phyloP scores from a whole-genome alignment of 1,140 invertebrate species.

The Drosophila lowei region DNA sequence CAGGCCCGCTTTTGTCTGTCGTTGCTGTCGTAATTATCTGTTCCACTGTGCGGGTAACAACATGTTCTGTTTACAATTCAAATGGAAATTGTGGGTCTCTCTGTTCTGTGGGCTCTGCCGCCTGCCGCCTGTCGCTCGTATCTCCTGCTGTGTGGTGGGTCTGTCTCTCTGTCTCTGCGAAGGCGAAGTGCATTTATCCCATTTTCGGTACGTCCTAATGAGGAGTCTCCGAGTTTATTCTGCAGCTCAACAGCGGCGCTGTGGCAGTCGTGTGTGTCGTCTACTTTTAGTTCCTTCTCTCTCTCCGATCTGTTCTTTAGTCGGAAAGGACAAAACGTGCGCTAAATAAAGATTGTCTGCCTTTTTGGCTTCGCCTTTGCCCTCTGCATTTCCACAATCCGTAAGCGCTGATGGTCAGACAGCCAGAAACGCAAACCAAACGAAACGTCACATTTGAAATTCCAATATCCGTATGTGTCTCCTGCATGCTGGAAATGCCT shows the following conservation, averaged over 20 bases:
- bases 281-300: constrained; percentile 21
- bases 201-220: constrained; percentile 55
- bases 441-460: constrained; percentile 50
- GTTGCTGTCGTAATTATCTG: constrained; percentile 28
- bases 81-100: constrained; percentile 59
- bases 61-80: constrained; percentile 75
- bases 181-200: constrained; percentile 72
- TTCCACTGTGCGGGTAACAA: constrained; percentile 66
- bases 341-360: constrained; percentile 54
- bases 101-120: constrained; percentile 41
- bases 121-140: constrained; percentile 1
- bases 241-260: neutral
- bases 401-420: constrained; percentile 12
- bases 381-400: neutral
- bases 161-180: constrained; percentile 48
- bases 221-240: constrained; percentile 20
- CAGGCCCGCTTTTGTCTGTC: constrained; percentile 40
- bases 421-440: constrained; percentile 28
- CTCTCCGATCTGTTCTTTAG: constrained; percentile 11
- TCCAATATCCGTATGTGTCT: constrained; percentile 46
- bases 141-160: constrained; percentile 45
- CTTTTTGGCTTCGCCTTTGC: too few species aligned
- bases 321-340: constrained; percentile 45
- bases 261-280: constrained; percentile 44
- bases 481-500: constrained; percentile 6